Conservation (phyloP, 2,797 vertebrate species). For the Platalea minor region DNA sequence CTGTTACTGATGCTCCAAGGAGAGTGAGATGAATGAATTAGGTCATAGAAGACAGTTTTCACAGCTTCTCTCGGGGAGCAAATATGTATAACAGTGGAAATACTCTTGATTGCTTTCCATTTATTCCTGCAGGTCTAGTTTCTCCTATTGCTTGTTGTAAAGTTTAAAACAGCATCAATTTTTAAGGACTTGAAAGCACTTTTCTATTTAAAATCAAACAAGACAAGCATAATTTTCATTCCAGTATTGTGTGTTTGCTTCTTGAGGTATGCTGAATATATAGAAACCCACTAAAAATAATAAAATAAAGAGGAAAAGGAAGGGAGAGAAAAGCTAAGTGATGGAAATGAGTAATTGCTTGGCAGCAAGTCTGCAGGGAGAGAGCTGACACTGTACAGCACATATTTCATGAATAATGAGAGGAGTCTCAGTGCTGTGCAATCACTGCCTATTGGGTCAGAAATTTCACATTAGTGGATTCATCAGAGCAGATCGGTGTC, state of each 20-base stretch:
- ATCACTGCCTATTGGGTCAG: conserved; percentile 80
- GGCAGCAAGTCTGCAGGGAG: conserved; percentile 73
- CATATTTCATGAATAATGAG: conserved; percentile 82
- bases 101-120: conserved; percentile 48
- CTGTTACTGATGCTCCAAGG: neutral
- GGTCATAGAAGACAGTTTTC: neutral
- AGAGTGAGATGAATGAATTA: conserved; percentile 42
- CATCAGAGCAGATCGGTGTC: conserved; percentile 78
- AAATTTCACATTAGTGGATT: conserved; percentile 80
- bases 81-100: conserved; percentile 36
- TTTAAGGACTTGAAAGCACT: conserved; percentile 72
- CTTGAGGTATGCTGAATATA: conserved; percentile 73
- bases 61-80: neutral
- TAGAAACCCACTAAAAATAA: conserved; percentile 68
- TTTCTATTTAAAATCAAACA: conserved; percentile 77
- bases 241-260: conserved; percentile 45
- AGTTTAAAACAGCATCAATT: conserved; percentile 72
- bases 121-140: conserved; percentile 52
- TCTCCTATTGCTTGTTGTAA: conserved; percentile 54
- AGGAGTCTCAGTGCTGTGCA: conserved; percentile 69
- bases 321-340: conserved; percentile 61
- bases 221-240: conserved; percentile 77
- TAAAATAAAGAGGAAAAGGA: conserved; percentile 54
- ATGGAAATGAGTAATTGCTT: conserved; percentile 79
- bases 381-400: conserved; percentile 69